Percentiles rank a stretch among this genome's conserved stretches.
Evolutionary conservation across 2,113 vertebrate genomes (phyloP).

Genomic region (Rhea americana): DNA sequence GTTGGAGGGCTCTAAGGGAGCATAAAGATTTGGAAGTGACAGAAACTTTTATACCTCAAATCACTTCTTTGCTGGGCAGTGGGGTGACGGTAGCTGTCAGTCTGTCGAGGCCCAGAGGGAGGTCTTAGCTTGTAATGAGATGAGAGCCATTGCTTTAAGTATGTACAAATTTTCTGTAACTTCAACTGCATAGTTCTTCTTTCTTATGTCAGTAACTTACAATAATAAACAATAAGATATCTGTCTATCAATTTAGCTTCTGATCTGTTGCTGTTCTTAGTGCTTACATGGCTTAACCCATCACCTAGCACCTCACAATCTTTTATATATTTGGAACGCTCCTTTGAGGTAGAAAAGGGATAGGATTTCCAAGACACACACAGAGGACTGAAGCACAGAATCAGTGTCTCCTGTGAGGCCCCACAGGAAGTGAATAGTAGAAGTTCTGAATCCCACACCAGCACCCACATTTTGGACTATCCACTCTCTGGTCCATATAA

Average conservation of each 20-base stretch:
- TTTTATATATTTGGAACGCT: background rate
- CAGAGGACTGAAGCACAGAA: background rate
- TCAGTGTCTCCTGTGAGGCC: background rate
- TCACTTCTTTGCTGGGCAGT: constrained; percentile 70
- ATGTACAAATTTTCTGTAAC: constrained; percentile 52
- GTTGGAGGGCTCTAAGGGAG: constrained; percentile 48
- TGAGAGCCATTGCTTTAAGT: constrained; percentile 72
- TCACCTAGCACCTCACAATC: background rate
- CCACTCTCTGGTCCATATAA: background rate
- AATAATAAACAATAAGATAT: constrained; percentile 48
- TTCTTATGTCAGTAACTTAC: constrained; percentile 46
- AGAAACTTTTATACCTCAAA: constrained; percentile 73
- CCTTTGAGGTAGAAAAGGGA: background rate
- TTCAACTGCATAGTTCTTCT: constrained; percentile 54
- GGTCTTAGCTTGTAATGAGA: constrained; percentile 71
- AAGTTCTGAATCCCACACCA: background rate
- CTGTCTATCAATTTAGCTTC: background rate
- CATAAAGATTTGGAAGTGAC: constrained; percentile 61
- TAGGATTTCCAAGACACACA: background rate
- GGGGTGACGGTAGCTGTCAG: constrained; percentile 69
- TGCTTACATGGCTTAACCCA: background rate
- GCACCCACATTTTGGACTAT: constrained; percentile 11
- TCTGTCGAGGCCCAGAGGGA: constrained; percentile 69
- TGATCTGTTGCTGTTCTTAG: background rate
- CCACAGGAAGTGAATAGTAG: background rate